phyloP scores from a whole-genome alignment of 2,797 vertebrate species.

The Crenuchus spilurus region DNA sequence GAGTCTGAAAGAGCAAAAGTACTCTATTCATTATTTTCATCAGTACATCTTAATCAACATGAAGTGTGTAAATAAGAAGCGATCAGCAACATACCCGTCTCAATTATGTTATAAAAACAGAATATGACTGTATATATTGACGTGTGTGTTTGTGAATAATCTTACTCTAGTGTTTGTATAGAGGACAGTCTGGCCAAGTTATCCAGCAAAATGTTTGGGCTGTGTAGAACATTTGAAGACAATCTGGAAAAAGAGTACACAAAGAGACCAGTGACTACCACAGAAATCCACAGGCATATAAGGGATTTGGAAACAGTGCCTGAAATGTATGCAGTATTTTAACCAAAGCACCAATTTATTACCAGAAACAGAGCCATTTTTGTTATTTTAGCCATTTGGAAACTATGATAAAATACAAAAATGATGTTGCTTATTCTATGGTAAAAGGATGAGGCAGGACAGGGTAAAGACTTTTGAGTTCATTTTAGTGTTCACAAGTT shows the following conservation, averaged over 20 bases:
- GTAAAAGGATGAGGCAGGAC: too few relatives aligned
- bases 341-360: too few relatives aligned
- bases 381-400: too few relatives aligned
- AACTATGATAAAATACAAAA: too few relatives aligned
- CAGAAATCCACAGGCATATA: too few relatives aligned
- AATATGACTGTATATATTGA: constrained; percentile 11
- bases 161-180: constrained; percentile 46
- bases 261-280: not conserved
- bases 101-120: not conserved
- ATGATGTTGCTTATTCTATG: too few relatives aligned
- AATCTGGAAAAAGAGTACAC: constrained; percentile 45
- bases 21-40: not conserved
- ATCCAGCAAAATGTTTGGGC: constrained; percentile 33
- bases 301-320: too few relatives aligned
- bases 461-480: too few relatives aligned
- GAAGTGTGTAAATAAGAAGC: not conserved
- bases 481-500: too few relatives aligned
- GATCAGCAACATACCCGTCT: not conserved
- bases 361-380: too few relatives aligned
- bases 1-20: constrained; percentile 25
- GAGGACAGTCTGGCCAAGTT: constrained; percentile 44
- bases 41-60: not conserved
- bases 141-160: not conserved
- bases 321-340: too few relatives aligned
- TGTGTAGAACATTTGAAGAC: constrained; percentile 44